These are phyloP conservation scores for Epinephelus awoara DNA, from an alignment of 2,797 vertebrate genomes.

Conservation along the genomic window DNA sequence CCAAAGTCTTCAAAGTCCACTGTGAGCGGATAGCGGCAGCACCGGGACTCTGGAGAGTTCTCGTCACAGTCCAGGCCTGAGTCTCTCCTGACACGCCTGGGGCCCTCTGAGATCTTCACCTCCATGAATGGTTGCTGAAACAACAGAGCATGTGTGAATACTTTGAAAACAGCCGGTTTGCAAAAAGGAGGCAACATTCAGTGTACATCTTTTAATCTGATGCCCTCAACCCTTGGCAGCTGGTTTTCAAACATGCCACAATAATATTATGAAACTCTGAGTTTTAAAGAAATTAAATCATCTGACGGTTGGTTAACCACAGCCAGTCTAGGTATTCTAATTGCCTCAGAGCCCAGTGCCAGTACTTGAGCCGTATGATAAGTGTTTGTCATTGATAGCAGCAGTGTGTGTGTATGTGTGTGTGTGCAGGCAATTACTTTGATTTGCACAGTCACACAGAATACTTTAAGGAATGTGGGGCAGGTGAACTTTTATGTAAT, in stretches of 20 bases:
- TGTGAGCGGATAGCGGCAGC: slow-evolving; percentile 95
- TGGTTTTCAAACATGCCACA: slow-evolving; percentile 58
- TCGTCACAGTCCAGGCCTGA: slow-evolving; percentile 96
- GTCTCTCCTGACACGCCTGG: slow-evolving; percentile 91
- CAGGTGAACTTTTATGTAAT: slow-evolving; percentile 77
- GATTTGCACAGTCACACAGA: slow-evolving; percentile 76
- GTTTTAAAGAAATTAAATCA: slow-evolving; percentile 67
- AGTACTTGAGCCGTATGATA: slow-evolving; percentile 36
- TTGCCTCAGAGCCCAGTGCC: slow-evolving; percentile 53
- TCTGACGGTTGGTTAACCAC: slow-evolving; percentile 63
- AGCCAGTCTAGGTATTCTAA: slow-evolving; percentile 56
- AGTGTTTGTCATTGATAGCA: slow-evolving; percentile 72
- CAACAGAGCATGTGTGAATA: slow-evolving; percentile 22
- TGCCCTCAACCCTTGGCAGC: slow-evolving; percentile 8
- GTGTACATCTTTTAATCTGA: slow-evolving; percentile 28
- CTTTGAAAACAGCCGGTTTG: slow-evolving; percentile 18
- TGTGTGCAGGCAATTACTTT: slow-evolving; percentile 74
- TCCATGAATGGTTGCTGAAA: slow-evolving; percentile 96
- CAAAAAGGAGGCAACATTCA: slow-evolving; percentile 29
- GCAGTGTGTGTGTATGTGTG: slow-evolving; percentile 39
- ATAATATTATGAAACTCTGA: slow-evolving; percentile 72
- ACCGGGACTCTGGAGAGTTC: slow-evolving; percentile 93
- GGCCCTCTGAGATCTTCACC: slow-evolving; percentile 94
- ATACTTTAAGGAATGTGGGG: slow-evolving; percentile 70
- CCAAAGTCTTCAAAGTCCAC: slow-evolving; percentile 98